These are phyloP conservation scores for Deroptyus accipitrinus DNA, from an alignment of 2,113 vertebrate species.

Conservation along the genomic window DNA sequence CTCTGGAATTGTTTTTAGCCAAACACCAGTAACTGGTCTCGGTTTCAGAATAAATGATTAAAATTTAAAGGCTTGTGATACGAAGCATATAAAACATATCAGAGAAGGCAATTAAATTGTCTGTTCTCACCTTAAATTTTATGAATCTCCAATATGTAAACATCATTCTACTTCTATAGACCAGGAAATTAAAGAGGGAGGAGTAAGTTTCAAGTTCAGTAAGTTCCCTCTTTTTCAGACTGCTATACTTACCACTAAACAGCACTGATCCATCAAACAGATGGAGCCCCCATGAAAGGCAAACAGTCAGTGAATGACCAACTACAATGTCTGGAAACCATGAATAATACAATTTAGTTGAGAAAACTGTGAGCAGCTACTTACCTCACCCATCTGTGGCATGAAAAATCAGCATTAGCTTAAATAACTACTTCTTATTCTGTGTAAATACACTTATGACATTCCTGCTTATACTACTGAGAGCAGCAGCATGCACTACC, in stretches of 20 bases:
- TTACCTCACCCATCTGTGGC: background rate
- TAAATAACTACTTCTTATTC: background rate
- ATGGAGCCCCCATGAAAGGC: background rate
- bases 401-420: background rate
- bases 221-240: background rate
- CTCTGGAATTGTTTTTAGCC: constrained; percentile 49
- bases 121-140: constrained; percentile 45
- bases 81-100: constrained; percentile 37
- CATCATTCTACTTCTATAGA: background rate
- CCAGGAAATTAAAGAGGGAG: constrained; percentile 6
- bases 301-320: background rate
- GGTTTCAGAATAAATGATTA: constrained; percentile 41
- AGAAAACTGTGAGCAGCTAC: background rate
- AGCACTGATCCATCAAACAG: background rate
- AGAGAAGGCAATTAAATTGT: constrained; percentile 35
- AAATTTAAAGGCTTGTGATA: constrained; percentile 46
- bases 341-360: background rate
- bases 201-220: background rate
- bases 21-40: constrained; percentile 48
- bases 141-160: constrained; percentile 49
- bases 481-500: background rate
- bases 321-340: background rate
- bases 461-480: background rate
- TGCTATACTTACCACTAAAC: background rate
- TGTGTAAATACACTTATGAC: background rate